Evolutionary conservation across 2,888 invertebrate genomes (phyloP), one percentile per base, ranked within the genome.

Genomic region (Plebejus melissa): DNA sequence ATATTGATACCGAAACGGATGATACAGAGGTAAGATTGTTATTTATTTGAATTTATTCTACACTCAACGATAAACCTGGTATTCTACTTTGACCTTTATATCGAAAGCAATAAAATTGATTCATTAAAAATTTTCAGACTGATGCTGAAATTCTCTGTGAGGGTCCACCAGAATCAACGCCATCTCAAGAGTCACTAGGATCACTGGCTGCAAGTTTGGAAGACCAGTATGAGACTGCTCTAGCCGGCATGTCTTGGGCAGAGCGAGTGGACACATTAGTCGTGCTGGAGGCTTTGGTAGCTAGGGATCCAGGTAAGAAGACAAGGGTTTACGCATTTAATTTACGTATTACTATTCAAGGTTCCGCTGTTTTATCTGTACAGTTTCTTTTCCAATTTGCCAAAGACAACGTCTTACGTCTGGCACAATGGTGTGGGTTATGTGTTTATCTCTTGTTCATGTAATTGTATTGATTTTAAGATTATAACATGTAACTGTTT

Each of bases 201-300:
- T 79, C 87, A 0, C 74, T 89, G 50, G 85, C 84, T 0, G 82
- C 94, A 76, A 81, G 94, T 13, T 86, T 96, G 54, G 96, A 96
- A 80, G 94, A 95, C 76, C 94, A 96, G 81, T 96, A 96, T 82
- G 96, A 96, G 83, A 95, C 96, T 0, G 94, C 96, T 69, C 85
- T 96, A 0, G 96, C 96, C 0, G 96, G 95, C 80, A 96, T 98
- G 96, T 96, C 97, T 2, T 97, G 97, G 97, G 97, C 97, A 0
- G 98, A 98, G 80, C 93, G 98, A 22, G 96, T 97, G 77, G 97
- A 98, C 80, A 96, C 96, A 7, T 88, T 97, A 81, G 96, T 97
- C 1, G 96, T 96, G 2, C 85, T 98, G 22, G 96, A 97, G 81
- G 97, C 96, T 0, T 89, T 97, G 38, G 97, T 97, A 0, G 96